Conservation (phyloP, 92 coral and sea anemone species). For the Montipora capitata region DNA sequence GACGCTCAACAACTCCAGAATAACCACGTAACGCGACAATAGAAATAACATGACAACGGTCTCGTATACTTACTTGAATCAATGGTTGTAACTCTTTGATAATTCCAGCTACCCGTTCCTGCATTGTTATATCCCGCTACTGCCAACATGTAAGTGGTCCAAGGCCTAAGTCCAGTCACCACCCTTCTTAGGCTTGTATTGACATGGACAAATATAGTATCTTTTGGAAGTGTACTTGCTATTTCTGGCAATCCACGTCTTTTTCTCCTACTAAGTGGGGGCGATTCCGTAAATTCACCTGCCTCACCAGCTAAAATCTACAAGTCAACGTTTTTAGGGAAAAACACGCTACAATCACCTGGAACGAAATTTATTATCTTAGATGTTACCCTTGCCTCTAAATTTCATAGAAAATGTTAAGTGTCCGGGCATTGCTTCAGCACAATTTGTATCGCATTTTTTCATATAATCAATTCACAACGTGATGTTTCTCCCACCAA, state of each 20-base stretch:
- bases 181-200: constrained; percentile 26
- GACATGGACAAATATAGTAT: constrained; percentile 15
- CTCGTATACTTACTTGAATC: constrained; percentile 48
- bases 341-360: too few species aligned
- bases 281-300: too few species aligned
- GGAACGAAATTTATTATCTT: too few species aligned
- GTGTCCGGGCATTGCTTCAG: too few species aligned
- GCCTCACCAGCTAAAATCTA: too few species aligned
- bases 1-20: not conserved
- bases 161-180: constrained; percentile 50
- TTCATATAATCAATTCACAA: too few species aligned
- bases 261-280: too few species aligned
- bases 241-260: not conserved
- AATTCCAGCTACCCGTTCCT: constrained; percentile 18
- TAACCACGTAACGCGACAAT: not conserved
- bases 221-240: not conserved
- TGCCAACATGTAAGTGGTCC: constrained; percentile 22
- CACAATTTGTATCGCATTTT: too few species aligned
- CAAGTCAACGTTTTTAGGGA: too few species aligned
- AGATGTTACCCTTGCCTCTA: too few species aligned
- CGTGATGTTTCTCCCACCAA: too few species aligned
- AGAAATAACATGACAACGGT: not conserved
- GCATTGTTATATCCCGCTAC: constrained; percentile 67
- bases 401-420: too few species aligned
- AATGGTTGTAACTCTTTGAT: constrained; percentile 8